A percentile compares a stretch with the other conserved stretches of the same genome.
phyloP scores from a whole-genome alignment of 2,888 invertebrate species.

The Amphiduros pacificus region DNA sequence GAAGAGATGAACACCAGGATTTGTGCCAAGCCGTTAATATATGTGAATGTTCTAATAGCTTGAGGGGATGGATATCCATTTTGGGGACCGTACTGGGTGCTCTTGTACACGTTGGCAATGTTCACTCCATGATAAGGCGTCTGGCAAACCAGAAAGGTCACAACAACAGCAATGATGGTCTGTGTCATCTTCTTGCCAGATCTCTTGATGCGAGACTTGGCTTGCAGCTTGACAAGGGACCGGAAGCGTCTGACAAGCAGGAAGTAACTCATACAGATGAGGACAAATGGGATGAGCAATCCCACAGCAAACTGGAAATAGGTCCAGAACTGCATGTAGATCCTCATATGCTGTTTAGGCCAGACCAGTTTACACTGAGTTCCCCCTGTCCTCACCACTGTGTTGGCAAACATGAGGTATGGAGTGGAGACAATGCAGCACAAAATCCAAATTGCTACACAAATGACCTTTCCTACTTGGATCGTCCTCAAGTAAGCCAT shows the following conservation, averaged over 20 bases:
- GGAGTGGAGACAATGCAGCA: conserved; percentile 14
- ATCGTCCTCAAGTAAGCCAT: conserved; percentile 14
- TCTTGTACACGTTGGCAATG: background rate
- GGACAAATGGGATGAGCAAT: conserved; percentile 10
- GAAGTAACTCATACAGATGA: conserved; percentile 15
- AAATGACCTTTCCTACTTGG: conserved; percentile 19
- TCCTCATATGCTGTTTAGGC: background rate
- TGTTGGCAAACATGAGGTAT: conserved; percentile 18
- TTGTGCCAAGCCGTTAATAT: conserved; percentile 17
- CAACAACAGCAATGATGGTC: conserved; percentile 26
- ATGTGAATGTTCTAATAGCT: conserved; percentile 1
- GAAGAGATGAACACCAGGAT: conserved; percentile 18
- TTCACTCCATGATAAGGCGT: conserved; percentile 24
- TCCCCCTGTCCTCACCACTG: background rate
- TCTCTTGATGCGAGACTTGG: conserved; percentile 1
- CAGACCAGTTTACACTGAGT: conserved; percentile 18
- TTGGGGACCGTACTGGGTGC: background rate
- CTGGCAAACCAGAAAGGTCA: conserved; percentile 25
- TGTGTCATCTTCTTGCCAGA: conserved; percentile 18
- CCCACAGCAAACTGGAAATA: conserved; percentile 17
- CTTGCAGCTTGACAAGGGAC: background rate
- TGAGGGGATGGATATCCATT: background rate
- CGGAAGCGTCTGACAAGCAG: conserved; percentile 12
- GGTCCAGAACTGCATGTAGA: conserved; percentile 17
- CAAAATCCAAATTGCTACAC: conserved; percentile 14